Evolutionary conservation across 1,140 invertebrate species (phyloP).

Genomic region (Brachionus asplanchnoidis): DNA sequence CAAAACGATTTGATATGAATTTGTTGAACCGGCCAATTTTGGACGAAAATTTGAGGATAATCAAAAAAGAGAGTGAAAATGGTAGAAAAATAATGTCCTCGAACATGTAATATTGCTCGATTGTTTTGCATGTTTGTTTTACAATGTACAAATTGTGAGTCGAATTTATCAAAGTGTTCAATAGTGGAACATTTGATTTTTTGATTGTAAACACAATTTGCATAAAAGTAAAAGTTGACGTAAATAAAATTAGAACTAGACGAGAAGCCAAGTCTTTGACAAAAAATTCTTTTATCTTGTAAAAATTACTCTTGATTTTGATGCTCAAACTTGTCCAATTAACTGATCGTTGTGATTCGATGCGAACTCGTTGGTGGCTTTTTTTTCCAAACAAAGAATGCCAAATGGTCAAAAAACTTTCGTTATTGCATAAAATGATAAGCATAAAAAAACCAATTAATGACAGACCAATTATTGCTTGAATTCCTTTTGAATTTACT

Average conservation of each 20-base stretch:
- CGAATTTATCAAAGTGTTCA: not conserved
- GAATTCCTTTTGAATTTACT: slow-evolving; percentile 34
- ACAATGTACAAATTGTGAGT: not conserved
- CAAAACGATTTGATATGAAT: not conserved
- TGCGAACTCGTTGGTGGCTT: not conserved
- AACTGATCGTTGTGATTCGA: not conserved
- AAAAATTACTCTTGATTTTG: not conserved
- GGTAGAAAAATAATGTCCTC: slow-evolving; percentile 31
- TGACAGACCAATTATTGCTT: slow-evolving; percentile 13
- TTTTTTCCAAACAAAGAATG: not conserved
- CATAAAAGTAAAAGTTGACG: not conserved
- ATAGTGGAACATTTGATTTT: not conserved
- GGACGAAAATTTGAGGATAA: not conserved
- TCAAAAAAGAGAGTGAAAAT: slow-evolving; percentile 9
- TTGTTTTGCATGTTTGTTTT: not conserved
- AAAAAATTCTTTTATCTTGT: not conserved
- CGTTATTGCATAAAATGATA: not conserved
- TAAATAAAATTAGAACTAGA: not conserved
- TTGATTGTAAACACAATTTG: not conserved
- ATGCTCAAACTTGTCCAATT: slow-evolving; percentile 30
- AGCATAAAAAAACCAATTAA: not conserved
- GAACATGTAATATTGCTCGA: slow-evolving; percentile 21
- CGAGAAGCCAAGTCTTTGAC: not conserved
- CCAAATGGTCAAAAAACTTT: not conserved
- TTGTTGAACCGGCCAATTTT: slow-evolving; percentile 20